phyloP scores from a whole-genome alignment of 1,140 invertebrate species.

The Homalodisca vitripennis region DNA sequence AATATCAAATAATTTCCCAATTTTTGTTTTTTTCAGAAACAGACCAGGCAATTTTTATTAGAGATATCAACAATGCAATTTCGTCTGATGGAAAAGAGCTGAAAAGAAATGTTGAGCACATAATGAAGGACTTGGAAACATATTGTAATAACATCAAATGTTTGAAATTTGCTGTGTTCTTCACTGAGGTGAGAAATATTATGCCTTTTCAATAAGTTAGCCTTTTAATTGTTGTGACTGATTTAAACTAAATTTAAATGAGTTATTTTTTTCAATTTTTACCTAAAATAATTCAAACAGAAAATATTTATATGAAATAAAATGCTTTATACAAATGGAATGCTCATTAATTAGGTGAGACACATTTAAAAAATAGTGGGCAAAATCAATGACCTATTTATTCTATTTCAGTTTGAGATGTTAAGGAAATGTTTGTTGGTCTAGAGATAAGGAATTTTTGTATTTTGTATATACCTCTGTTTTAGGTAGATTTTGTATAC shows the following conservation, averaged over 20 bases:
- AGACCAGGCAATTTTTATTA: constrained; percentile 28
- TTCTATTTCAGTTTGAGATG: too few species aligned
- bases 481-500: too few species aligned
- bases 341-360: background rate
- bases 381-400: too few species aligned
- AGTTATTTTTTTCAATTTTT: background rate
- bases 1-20: background rate
- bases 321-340: too few species aligned
- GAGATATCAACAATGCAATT: constrained; percentile 3
- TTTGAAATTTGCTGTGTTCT: constrained; percentile 23
- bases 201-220: background rate
- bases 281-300: background rate
- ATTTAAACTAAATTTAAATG: background rate
- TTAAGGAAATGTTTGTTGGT: too few species aligned
- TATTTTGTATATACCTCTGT: too few species aligned
- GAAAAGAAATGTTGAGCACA: constrained; percentile 19
- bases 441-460: too few species aligned
- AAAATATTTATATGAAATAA: background rate
- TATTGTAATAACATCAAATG: constrained; percentile 18
- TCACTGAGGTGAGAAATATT: constrained; percentile 26
- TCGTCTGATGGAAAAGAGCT: background rate
- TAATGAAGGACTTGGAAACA: constrained; percentile 29
- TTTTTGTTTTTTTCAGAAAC: constrained; percentile 14
- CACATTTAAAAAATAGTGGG: background rate
- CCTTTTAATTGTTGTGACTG: background rate